A percentile compares a stretch with the other conserved stretches of the same genome.
phyloP scores from a whole-genome alignment of 1,140 invertebrate species.

The Agrypnia vestita region DNA sequence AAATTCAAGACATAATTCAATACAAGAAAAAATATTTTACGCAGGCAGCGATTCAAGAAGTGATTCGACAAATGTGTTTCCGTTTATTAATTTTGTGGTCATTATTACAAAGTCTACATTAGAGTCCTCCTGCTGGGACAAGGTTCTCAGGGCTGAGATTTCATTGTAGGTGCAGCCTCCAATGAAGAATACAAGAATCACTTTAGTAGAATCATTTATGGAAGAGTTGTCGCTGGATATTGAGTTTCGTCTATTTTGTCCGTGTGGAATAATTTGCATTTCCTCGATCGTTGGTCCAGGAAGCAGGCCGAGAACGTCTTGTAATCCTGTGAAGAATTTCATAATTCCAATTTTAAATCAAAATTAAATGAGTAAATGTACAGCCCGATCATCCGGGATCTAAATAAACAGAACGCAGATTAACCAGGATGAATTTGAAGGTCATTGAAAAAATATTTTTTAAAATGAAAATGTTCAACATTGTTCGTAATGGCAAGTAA shows the following conservation, averaged over 20 bases:
- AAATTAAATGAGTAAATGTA: no score
- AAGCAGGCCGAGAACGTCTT: constrained; percentile 76
- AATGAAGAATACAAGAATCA: constrained; percentile 95
- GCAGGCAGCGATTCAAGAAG: constrained; percentile 75
- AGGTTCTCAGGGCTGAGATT: constrained; percentile 92
- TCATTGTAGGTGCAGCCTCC: constrained; percentile 98
- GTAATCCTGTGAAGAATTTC: constrained; percentile 64
- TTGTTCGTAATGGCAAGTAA: no score
- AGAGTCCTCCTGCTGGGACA: constrained; percentile 93
- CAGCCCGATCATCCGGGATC: no score
- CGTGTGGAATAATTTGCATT: constrained; percentile 71
- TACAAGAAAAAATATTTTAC: constrained; percentile 4
- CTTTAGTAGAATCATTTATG: constrained; percentile 79
- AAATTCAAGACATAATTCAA: neutral
- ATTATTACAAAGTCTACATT: constrained; percentile 94
- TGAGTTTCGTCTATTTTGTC: constrained; percentile 73
- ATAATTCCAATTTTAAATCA: no score
- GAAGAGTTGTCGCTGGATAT: constrained; percentile 79
- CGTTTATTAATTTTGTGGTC: constrained; percentile 95
- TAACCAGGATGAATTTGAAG: no score
- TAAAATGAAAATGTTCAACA: no score
- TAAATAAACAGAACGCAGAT: no score
- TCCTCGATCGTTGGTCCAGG: constrained; percentile 77
- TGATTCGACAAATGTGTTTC: constrained; percentile 86
- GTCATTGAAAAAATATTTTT: no score